Conservation (phyloP, 2,797 vertebrate species). For the Sebastes vulpes region DNA sequence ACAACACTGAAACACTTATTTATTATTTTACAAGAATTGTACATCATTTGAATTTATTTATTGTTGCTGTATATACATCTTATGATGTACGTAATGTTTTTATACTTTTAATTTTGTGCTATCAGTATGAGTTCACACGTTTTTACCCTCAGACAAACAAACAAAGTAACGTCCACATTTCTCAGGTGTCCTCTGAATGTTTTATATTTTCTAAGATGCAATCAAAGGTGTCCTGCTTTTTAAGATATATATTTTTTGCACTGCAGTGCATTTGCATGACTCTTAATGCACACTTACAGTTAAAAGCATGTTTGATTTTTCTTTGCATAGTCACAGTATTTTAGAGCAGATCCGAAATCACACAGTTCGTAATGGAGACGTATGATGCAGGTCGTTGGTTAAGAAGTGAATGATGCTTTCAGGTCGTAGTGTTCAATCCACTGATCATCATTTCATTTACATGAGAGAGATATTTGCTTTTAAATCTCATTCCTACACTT, state of each 20-base stretch:
- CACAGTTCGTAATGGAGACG: background rate
- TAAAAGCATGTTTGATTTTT: conserved; percentile 52
- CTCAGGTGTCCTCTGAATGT: conserved; percentile 85
- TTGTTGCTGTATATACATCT: conserved; percentile 50
- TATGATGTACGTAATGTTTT: conserved; percentile 45
- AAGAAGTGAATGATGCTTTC: conserved; percentile 10
- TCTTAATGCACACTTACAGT: conserved; percentile 43
- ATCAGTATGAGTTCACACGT: conserved; percentile 43
- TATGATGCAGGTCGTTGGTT: background rate
- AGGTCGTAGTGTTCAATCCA: conserved; percentile 7
- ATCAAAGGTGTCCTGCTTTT: conserved; percentile 69
- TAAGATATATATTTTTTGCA: conserved; percentile 77
- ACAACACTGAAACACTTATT: conserved; percentile 9
- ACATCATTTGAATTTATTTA: conserved; percentile 6
- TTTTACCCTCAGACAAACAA: conserved; percentile 48
- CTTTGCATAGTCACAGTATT: conserved; percentile 18
- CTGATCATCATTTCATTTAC: conserved; percentile 16
- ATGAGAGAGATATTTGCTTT: conserved; percentile 40
- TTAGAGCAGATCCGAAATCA: conserved; percentile 4
- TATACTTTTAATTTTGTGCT: conserved; percentile 54
- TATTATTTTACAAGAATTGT: conserved; percentile 32
- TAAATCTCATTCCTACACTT: conserved; percentile 22
- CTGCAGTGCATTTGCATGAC: conserved; percentile 79
- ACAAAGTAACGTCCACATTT: conserved; percentile 69
- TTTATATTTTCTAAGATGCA: conserved; percentile 78